Percentiles rank a stretch among this genome's conserved stretches.
phyloP scores from a whole-genome alignment of 2,888 invertebrate species.

The Trisateles emortualis region DNA sequence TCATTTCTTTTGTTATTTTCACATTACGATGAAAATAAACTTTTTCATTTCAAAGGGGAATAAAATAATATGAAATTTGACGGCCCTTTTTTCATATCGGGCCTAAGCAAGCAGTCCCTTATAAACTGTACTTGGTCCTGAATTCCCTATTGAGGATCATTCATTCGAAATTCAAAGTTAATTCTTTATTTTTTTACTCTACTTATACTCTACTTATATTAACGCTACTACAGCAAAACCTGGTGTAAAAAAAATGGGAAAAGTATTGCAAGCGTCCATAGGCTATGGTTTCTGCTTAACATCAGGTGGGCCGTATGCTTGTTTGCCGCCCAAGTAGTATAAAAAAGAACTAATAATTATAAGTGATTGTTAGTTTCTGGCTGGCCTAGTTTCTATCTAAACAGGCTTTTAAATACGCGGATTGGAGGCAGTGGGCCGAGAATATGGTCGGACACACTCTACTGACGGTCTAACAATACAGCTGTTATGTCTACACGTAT shows the following conservation, averaged over 20 bases:
- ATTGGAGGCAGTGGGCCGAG: constrained; percentile 23
- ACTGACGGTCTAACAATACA: constrained; percentile 13
- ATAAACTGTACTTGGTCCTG: constrained; percentile 17
- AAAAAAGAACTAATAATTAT: too few relatives aligned
- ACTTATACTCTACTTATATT: too few relatives aligned
- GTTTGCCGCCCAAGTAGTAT: too few relatives aligned
- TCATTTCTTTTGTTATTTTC: constrained; percentile 2
- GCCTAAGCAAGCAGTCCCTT: constrained; percentile 36
- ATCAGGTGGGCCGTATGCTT: too few relatives aligned
- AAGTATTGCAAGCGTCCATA: too few relatives aligned
- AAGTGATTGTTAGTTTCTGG: constrained; percentile 12
- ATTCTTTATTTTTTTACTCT: too few relatives aligned
- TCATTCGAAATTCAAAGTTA: constrained; percentile 3
- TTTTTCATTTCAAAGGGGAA: constrained; percentile 2
- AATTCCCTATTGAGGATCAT: constrained; percentile 1
- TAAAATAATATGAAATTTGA: constrained; percentile 12
- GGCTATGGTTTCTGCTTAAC: too few relatives aligned
- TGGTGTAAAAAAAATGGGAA: too few relatives aligned
- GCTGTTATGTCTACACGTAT: constrained; percentile 6
- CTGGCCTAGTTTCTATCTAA: constrained; percentile 1
- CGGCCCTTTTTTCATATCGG: constrained; percentile 16
- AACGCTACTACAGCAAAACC: too few relatives aligned
- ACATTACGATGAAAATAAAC: not conserved
- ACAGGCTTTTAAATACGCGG: constrained; percentile 5
- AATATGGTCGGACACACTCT: constrained; percentile 22